Conservation (phyloP, 2,888 invertebrate species). For the Polydesmus complanatus region DNA sequence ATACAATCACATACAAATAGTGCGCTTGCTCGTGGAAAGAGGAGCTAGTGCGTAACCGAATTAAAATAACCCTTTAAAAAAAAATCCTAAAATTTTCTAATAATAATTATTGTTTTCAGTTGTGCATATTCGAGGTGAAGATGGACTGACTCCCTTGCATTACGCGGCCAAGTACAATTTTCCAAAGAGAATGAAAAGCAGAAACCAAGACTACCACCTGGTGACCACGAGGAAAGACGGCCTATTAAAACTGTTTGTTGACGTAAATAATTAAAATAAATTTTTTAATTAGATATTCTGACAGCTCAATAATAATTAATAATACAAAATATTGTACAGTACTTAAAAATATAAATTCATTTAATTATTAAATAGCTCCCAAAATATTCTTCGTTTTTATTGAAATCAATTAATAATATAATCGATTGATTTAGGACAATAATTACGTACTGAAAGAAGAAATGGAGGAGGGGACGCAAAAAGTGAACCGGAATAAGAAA, state of each 20-base stretch:
- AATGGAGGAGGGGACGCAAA: too few relatives aligned
- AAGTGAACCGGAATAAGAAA: too few relatives aligned
- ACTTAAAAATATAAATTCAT: neutral
- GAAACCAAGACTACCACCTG: neutral
- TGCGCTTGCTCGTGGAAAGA: slow-evolving; percentile 30
- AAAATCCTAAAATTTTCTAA: neutral
- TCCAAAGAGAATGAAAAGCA: neutral
- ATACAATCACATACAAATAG: slow-evolving; percentile 32
- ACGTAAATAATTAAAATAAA: neutral
- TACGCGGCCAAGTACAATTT: slow-evolving; percentile 32
- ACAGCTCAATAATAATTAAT: neutral
- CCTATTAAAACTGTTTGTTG: too few relatives aligned
- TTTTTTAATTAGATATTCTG: neutral
- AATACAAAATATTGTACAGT: neutral
- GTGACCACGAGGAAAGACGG: neutral
- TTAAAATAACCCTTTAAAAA: too few relatives aligned
- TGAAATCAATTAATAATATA: too few relatives aligned
- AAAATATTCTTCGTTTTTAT: too few relatives aligned
- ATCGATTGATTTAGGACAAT: too few relatives aligned
- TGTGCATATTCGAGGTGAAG: slow-evolving; percentile 27
- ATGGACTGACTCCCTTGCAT: slow-evolving; percentile 34
- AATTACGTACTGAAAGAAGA: too few relatives aligned
- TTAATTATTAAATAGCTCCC: too few relatives aligned
- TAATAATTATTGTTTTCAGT: slow-evolving; percentile 1
- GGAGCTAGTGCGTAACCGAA: slow-evolving; percentile 28